Evolutionary conservation across 2,888 invertebrate genomes (phyloP).

Genomic region (Melieria picta): DNA sequence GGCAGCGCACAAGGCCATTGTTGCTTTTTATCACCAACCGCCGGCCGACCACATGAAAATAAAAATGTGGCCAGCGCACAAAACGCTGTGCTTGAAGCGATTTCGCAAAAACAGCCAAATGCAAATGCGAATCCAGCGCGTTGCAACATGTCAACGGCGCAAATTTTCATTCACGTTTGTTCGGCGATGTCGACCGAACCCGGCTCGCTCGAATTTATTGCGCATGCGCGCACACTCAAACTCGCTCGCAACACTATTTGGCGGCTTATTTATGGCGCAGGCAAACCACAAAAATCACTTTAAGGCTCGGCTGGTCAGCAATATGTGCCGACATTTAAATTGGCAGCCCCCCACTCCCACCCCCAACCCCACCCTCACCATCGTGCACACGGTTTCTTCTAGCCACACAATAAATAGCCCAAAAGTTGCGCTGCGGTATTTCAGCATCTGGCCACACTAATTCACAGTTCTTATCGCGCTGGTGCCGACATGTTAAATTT

Average conservation of each 20-base stretch:
- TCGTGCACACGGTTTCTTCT: neutral
- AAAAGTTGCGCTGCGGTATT: too few species aligned
- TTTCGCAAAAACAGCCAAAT: neutral
- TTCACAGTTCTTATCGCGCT: conserved; percentile 26
- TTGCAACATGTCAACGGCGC: too few species aligned
- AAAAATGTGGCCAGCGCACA: neutral
- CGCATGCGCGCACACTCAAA: conserved; percentile 47
- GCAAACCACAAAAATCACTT: conserved; percentile 34
- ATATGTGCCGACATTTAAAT: neutral
- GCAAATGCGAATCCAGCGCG: neutral
- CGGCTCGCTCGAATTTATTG: conserved; percentile 51
- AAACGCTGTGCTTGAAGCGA: too few species aligned
- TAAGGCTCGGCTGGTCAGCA: conserved; percentile 2
- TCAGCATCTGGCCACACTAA: conserved; percentile 6
- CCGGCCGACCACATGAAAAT: neutral
- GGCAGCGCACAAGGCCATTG: conserved; percentile 13
- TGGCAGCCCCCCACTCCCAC: neutral
- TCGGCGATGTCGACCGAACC: neutral
- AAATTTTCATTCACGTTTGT: neutral
- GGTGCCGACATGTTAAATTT: conserved; percentile 28
- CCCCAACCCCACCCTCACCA: neutral
- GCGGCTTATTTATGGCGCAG: conserved; percentile 56
- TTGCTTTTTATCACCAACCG: neutral
- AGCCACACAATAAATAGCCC: too few species aligned
- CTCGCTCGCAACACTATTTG: conserved; percentile 48